Conservation (phyloP, 2,113 vertebrate species). For the Glaucomys volans region DNA sequence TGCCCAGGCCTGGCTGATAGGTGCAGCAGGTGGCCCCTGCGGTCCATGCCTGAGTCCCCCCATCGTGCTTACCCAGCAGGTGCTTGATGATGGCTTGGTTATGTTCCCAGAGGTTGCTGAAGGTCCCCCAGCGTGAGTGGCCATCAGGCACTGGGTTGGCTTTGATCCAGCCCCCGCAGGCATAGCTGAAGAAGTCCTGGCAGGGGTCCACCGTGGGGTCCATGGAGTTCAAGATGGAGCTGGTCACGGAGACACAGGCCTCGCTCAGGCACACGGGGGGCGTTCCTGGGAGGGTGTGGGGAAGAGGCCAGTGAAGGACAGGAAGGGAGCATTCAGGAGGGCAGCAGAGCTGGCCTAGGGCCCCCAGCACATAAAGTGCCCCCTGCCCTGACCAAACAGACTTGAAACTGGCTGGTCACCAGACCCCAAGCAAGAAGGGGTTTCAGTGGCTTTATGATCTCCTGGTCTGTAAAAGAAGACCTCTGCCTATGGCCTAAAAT, state of each 20-base stretch:
- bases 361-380: background rate
- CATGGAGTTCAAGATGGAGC: slow-evolving; percentile 91
- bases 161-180: slow-evolving; percentile 97
- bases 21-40: background rate
- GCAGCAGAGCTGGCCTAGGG: background rate
- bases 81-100: slow-evolving; percentile 97
- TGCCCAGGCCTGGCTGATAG: rapidly evolving
- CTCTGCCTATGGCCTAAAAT: background rate
- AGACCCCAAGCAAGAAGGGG: background rate
- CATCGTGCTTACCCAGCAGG: slow-evolving; percentile 90
- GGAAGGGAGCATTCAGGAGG: background rate
- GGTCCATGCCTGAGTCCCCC: rapidly evolving
- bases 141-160: slow-evolving; percentile 95
- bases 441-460: background rate
- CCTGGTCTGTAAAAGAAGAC: background rate
- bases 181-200: slow-evolving; percentile 95
- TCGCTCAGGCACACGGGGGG: slow-evolving; percentile 90
- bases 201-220: slow-evolving; percentile 94
- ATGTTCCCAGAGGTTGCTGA: slow-evolving; percentile 97
- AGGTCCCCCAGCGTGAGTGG: slow-evolving; percentile 96
- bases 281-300: slow-evolving; percentile 82
- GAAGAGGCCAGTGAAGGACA: background rate
- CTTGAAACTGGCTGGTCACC: background rate
- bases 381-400: background rate
- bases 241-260: slow-evolving; percentile 93